Conservation (phyloP, 2,888 invertebrate species). For the Anoncus sp. region DNA sequence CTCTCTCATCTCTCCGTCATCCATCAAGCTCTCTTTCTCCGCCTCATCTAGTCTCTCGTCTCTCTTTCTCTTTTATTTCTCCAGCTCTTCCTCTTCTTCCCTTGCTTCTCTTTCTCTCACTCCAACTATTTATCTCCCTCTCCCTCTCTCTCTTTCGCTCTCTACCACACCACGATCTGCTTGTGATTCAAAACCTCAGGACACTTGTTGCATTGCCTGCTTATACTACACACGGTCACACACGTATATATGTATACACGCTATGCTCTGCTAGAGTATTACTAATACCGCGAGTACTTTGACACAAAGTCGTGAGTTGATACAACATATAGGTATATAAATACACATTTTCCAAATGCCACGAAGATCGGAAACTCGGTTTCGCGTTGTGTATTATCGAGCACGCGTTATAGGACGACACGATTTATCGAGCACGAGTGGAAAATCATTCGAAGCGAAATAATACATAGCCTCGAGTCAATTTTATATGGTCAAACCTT, state of each 20-base stretch:
- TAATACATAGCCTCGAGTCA: not conserved
- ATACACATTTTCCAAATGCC: conserved; percentile 49
- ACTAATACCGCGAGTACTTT: conserved; percentile 44
- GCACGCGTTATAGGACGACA: not conserved
- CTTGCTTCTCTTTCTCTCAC: conserved; percentile 59
- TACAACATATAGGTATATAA: conserved; percentile 21
- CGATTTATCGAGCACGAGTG: conserved; percentile 22
- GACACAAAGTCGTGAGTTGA: conserved; percentile 28
- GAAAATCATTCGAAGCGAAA: conserved; percentile 12
- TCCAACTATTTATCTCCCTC: conserved; percentile 66
- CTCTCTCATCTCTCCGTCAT: conserved; percentile 52
- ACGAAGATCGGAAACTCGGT: conserved; percentile 72
- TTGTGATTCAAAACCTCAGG: conserved; percentile 83
- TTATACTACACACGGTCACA: conserved; percentile 75
- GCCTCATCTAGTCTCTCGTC: conserved; percentile 54
- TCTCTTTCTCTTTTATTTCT: conserved; percentile 66
- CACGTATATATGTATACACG: conserved; percentile 41
- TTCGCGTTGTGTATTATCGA: conserved; percentile 70
- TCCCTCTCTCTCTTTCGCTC: conserved; percentile 70
- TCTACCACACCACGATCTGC: conserved; percentile 79
- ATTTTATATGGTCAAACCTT: not conserved
- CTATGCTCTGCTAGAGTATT: conserved; percentile 14
- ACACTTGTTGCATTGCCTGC: conserved; percentile 83
- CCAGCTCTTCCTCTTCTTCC: conserved; percentile 61
- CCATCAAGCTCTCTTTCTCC: conserved; percentile 55